Evolutionary conservation across 2,797 vertebrate genomes (phyloP), one percentile per base, ranked within the genome.

Genomic region (Semotilus atromaculatus): DNA sequence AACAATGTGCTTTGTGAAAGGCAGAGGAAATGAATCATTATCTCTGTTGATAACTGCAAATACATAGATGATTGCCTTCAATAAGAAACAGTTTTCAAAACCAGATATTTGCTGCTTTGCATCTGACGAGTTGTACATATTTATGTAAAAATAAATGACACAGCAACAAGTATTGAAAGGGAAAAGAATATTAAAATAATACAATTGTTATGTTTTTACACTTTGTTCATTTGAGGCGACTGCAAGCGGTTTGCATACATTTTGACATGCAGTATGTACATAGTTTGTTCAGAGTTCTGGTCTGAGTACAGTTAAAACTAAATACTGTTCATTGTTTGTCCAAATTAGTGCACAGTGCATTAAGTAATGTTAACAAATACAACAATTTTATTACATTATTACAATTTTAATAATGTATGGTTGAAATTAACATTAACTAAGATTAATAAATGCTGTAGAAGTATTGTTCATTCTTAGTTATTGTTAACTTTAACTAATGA

Each of bases 21-120:
- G 31, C 18, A 73, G 26, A 45, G 13, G 36, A 70, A 70, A 70
- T 78, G 11, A 43, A 58, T 29, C 62, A 38, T 84, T 78, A 79
- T 62, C 51, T 43, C 9, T 62, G 26, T 40, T 70, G 53, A 23
- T 70, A 26, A 51, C 40, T 14, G 14, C 21, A 48, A 38, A 26
- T 38, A 6, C 60, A 83, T 29, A 40, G 34, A 66, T 0, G 5
- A 75, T 13, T 66, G 23, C 31, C n/a, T 83, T 66, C 16, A 48
- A 23, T 66, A 31, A 82, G 21, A 74, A 38, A 48, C 38, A 0
- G 19, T 72, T 72, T 72, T 71, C 68, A 29, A 73, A 73, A 73
- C 18, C 26, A 55, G 55, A 60, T 60, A 26, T 58, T 8, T 40
- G 3, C 19, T 58, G 4, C 19, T 58, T 23, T 29, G 45, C 11